Conservation (phyloP, 2,113 vertebrate species). For the pig (Sus scrofa) region T2T-Sscrofa CM000827.6:108872001-108872500, state of each 20-base stretch:
- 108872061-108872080: neutral
- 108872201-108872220: neutral
- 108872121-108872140: neutral
- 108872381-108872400: accelerated
- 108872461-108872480: neutral
- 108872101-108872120: accelerated
- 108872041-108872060: neutral
- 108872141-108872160: accelerated
- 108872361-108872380: neutral
- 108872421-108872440: accelerated
- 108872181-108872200: neutral
- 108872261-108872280: neutral
- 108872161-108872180: too few relatives aligned
- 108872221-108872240: accelerated
- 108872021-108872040: neutral
- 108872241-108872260: neutral
- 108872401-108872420: too few relatives aligned
- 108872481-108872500: neutral
- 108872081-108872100: too few relatives aligned
- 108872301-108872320: neutral
- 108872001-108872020: neutral
- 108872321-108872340: neutral
- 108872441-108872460: neutral
- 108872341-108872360: neutral
- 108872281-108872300: accelerated